Evolutionary conservation across 2,113 vertebrate genomes (phyloP).

Genomic region (Columba janthina): DNA sequence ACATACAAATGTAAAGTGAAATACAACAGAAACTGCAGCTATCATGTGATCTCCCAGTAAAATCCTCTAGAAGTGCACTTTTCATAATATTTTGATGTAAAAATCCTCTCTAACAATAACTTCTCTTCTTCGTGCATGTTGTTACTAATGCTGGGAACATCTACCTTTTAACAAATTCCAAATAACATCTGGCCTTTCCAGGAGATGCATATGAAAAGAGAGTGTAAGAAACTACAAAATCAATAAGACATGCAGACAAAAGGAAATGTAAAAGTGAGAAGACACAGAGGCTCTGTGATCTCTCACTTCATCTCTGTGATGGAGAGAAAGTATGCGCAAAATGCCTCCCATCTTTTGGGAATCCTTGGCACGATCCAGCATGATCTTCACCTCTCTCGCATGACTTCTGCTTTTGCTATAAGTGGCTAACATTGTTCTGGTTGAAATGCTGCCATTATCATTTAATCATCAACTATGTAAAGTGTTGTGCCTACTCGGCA

Average conservation of each 20-base stretch:
- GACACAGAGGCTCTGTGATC: background rate
- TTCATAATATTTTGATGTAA: background rate
- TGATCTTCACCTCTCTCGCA: background rate
- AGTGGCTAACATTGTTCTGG: background rate
- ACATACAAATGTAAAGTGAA: background rate
- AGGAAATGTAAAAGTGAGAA: background rate
- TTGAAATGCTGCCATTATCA: conserved; percentile 31
- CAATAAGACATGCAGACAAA: background rate
- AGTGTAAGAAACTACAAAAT: background rate
- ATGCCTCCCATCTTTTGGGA: background rate
- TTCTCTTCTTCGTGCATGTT: background rate
- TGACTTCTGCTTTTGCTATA: background rate
- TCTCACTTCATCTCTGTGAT: background rate
- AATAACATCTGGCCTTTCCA: background rate
- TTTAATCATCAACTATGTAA: conserved; percentile 21
- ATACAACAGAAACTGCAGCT: background rate
- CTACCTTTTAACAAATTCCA: background rate
- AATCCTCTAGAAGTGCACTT: background rate
- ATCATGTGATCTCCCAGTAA: background rate
- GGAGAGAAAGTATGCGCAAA: background rate
- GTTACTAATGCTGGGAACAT: background rate
- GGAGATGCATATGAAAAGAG: background rate
- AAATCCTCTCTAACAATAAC: background rate
- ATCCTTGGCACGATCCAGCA: background rate
- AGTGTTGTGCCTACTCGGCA: conserved; percentile 10